Percentiles rank a stretch among this genome's conserved stretches.
These are phyloP conservation scores for Fulica atra DNA, from an alignment of 2,113 vertebrate genomes.

Conservation along the genomic window DNA sequence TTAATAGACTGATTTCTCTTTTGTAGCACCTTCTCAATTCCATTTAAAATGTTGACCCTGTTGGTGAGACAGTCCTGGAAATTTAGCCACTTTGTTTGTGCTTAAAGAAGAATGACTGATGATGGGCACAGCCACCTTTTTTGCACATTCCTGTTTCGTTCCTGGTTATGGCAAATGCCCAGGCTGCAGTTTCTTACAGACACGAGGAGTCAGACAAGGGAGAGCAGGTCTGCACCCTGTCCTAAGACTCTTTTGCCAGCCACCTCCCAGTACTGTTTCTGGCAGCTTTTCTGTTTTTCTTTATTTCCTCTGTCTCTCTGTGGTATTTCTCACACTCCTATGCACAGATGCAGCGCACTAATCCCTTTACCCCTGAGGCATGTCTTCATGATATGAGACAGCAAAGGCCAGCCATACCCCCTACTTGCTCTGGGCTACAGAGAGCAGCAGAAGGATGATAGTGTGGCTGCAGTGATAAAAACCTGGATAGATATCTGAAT, in stretches of 20 bases:
- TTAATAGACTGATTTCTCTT: slow-evolving; percentile 1
- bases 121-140: neutral
- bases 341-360: neutral
- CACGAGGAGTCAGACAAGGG: neutral
- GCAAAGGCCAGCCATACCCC: neutral
- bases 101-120: neutral
- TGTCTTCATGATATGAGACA: neutral
- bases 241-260: neutral
- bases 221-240: neutral
- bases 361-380: neutral
- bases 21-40: neutral
- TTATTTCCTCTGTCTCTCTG: neutral
- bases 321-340: neutral
- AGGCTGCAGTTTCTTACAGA: neutral
- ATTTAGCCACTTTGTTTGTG: neutral
- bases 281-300: neutral
- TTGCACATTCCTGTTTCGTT: neutral
- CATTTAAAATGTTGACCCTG: neutral
- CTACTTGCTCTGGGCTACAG: neutral
- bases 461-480: neutral
- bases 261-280: neutral
- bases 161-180: neutral
- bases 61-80: neutral
- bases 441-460: neutral
- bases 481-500: neutral